Conservation (phyloP, 2,797 vertebrate genomes). For the Melanotaenia boesemani region DNA sequence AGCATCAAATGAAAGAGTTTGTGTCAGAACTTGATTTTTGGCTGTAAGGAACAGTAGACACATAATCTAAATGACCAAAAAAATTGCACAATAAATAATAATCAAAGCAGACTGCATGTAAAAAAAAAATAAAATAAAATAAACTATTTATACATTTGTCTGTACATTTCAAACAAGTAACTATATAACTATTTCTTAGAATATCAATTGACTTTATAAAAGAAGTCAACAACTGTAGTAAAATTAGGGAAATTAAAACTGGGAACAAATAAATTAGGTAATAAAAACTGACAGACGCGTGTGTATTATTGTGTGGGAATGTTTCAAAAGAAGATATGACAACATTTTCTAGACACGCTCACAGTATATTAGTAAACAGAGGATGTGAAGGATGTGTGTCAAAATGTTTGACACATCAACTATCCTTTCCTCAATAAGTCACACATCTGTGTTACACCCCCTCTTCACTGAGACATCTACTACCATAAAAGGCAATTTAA, state of each 20-base stretch:
- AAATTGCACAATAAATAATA: not conserved
- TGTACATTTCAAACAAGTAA: not conserved
- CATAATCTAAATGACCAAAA: slow-evolving; percentile 2
- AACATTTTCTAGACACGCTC: slow-evolving; percentile 10
- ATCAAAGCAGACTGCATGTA: not conserved
- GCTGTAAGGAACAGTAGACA: not conserved
- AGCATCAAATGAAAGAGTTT: slow-evolving; percentile 35
- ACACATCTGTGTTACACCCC: not conserved
- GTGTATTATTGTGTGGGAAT: not conserved
- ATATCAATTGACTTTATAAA: not conserved
- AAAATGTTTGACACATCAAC: slow-evolving; percentile 28
- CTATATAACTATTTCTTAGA: not conserved
- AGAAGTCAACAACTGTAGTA: not conserved
- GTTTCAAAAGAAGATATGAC: not conserved
- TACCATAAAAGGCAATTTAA: slow-evolving; percentile 33
- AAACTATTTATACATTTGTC: not conserved
- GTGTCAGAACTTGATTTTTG: slow-evolving; percentile 30
- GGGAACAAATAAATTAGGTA: not conserved
- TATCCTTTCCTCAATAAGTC: slow-evolving; percentile 21
- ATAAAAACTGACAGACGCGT: not conserved
- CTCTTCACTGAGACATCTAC: not conserved
- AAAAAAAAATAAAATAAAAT: not conserved
- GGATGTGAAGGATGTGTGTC: slow-evolving; percentile 16
- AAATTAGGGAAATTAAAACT: not conserved
- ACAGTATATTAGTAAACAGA: not conserved